A percentile compares a stretch with the other conserved stretches of the same genome.
Evolutionary conservation across 2,797 vertebrate genomes (phyloP).

Genomic region (Ctenopoma multispine): DNA sequence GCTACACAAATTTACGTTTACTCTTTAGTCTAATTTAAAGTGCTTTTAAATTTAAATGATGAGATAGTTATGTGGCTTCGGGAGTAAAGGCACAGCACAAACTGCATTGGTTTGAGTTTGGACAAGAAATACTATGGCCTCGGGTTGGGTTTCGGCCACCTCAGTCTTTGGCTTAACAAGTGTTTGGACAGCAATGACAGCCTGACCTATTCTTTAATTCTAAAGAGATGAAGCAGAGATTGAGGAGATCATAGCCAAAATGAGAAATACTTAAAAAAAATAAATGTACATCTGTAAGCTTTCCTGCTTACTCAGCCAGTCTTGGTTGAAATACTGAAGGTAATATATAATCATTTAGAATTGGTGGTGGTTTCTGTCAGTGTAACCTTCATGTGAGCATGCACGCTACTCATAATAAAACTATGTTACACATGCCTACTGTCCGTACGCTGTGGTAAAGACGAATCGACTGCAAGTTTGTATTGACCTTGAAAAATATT

Average conservation of each 20-base stretch:
- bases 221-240: too few species aligned
- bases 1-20: too few species aligned
- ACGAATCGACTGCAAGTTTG: background rate
- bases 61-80: too few species aligned
- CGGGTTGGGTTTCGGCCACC: too few species aligned
- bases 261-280: background rate
- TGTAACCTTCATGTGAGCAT: background rate
- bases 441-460: background rate
- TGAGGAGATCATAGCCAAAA: background rate
- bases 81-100: too few species aligned
- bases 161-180: too few species aligned
- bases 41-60: too few species aligned
- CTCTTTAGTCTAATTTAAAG: too few species aligned
- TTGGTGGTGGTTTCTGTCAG: background rate
- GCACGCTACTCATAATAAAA: background rate
- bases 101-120: too few species aligned
- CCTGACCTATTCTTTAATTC: too few species aligned
- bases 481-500: constrained; percentile 1
- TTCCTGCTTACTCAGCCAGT: background rate
- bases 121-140: too few species aligned
- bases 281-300: background rate
- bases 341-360: background rate
- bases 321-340: background rate
- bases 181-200: too few species aligned
- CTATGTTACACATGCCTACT: constrained; percentile 1